Percentiles rank a stretch among this genome's conserved stretches.
phyloP scores from a whole-genome alignment of 2,888 invertebrate species.

The Willowsia nigromaculata region DNA sequence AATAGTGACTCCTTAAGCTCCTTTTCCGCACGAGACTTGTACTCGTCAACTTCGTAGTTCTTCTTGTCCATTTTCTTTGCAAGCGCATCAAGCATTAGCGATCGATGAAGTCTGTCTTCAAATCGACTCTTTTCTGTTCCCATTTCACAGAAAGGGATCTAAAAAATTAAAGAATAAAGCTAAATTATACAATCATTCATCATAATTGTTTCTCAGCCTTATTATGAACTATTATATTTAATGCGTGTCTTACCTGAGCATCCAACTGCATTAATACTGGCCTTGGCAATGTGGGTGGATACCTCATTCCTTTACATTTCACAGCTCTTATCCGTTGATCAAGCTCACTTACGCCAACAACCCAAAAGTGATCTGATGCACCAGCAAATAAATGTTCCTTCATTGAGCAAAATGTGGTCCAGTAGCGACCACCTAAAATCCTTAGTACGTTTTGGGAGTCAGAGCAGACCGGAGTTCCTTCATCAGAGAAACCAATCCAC shows the following conservation, averaged over 20 bases:
- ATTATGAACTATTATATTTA: background rate
- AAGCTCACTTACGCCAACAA: slow-evolving; percentile 88
- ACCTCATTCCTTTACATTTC: slow-evolving; percentile 92
- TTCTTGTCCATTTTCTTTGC: slow-evolving; percentile 76
- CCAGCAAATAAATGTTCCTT: slow-evolving; percentile 84
- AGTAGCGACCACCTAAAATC: slow-evolving; percentile 86
- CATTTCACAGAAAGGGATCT: slow-evolving; percentile 88
- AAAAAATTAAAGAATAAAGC: background rate
- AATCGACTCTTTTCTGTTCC: slow-evolving; percentile 89
- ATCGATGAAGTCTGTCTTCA: slow-evolving; percentile 83
- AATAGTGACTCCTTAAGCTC: slow-evolving; percentile 89
- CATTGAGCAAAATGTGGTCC: slow-evolving; percentile 91
- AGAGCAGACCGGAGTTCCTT: slow-evolving; percentile 88
- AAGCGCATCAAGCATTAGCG: slow-evolving; percentile 70
- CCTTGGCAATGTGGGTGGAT: slow-evolving; percentile 92
- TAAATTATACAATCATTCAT: background rate
- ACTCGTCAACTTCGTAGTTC: slow-evolving; percentile 78
- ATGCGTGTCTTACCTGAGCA: slow-evolving; percentile 67
- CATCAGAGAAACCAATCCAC: slow-evolving; percentile 91
- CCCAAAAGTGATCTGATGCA: slow-evolving; percentile 77
- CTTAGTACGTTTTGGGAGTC: slow-evolving; percentile 90
- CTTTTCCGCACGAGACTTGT: slow-evolving; percentile 84
- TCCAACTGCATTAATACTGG: slow-evolving; percentile 84
- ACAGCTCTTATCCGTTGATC: slow-evolving; percentile 90
- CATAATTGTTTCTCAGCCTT: background rate